These are phyloP conservation scores for Cherax destructor DNA, from an alignment of 1,140 invertebrate species.

Conservation along the genomic window DNA sequence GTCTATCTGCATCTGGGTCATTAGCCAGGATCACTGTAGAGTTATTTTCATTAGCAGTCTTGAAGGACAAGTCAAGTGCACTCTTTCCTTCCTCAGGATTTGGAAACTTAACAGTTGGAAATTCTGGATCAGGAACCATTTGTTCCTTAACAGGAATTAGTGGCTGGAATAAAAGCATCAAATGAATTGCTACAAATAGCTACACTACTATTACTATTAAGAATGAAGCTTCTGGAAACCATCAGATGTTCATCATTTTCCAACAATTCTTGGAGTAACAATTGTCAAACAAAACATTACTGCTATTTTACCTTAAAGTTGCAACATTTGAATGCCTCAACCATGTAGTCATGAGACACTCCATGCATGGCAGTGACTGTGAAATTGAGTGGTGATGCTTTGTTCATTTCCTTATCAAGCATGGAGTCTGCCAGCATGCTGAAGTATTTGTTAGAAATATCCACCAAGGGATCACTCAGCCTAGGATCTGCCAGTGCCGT, in stretches of 20 bases:
- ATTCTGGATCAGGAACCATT: constrained; percentile 94
- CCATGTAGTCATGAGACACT: constrained; percentile 90
- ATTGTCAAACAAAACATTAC: too few species aligned
- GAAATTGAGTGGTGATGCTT: constrained; percentile 81
- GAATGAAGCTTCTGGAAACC: too few species aligned
- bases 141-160: constrained; percentile 89
- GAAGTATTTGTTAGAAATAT: constrained; percentile 82
- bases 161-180: constrained; percentile 75
- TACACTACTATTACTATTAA: too few species aligned
- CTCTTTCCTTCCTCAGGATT: constrained; percentile 98
- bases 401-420: constrained; percentile 78
- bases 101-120: constrained; percentile 97
- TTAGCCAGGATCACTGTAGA: constrained; percentile 93
- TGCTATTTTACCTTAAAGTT: constrained; percentile 82
- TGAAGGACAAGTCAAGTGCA: constrained; percentile 89
- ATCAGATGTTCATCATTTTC: too few species aligned
- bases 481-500: constrained; percentile 73
- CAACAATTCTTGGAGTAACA: too few species aligned
- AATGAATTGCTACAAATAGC: background rate
- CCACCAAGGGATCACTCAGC: constrained; percentile 77
- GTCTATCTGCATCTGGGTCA: constrained; percentile 98
- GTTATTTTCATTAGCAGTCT: constrained; percentile 85
- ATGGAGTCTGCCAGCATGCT: constrained; percentile 78
- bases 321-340: constrained; percentile 84
- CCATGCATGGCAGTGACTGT: constrained; percentile 99